Conservation (phyloP, 2,888 invertebrate species). For the Dryadula phaetusa region DNA sequence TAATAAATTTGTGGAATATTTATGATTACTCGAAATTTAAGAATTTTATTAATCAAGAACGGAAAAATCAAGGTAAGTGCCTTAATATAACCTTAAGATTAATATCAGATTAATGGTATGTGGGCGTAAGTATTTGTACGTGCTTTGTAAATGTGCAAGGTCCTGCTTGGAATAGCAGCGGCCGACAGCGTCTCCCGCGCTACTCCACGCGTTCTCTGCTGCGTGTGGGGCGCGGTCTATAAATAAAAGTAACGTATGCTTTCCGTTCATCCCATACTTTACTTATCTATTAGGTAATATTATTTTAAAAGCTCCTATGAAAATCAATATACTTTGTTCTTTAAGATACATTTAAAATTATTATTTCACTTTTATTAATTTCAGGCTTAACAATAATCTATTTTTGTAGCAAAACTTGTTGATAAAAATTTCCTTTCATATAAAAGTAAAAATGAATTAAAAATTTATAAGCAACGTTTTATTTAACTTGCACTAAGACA, state of each 20-base stretch:
- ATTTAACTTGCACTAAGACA: constrained; percentile 48
- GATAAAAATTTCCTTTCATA: not conserved
- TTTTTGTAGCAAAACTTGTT: too few species aligned
- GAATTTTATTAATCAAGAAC: constrained; percentile 11
- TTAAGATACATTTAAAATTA: not conserved
- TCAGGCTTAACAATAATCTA: not conserved
- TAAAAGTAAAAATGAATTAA: too few species aligned
- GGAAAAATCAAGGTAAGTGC: constrained; percentile 16
- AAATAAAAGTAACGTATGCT: constrained; percentile 71
- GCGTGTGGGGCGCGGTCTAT: constrained; percentile 81
- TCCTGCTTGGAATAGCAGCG: constrained; percentile 76
- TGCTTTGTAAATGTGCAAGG: constrained; percentile 60
- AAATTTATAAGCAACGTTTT: constrained; percentile 25
- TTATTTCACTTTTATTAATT: not conserved
- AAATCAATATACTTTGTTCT: constrained; percentile 37
- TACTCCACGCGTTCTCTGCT: constrained; percentile 60
- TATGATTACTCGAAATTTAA: not conserved
- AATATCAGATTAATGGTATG: constrained; percentile 7
- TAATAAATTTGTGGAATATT: not conserved
- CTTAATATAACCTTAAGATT: constrained; percentile 20
- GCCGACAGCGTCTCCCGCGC: constrained; percentile 72
- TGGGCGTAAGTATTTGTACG: constrained; percentile 30
- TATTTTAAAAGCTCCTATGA: constrained; percentile 51
- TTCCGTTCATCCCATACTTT: constrained; percentile 59
- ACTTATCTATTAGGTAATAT: constrained; percentile 57